Evolutionary conservation across 1,140 invertebrate genomes (phyloP), one percentile per base, ranked within the genome.

Genomic region (Homalodisca vitripennis): DNA sequence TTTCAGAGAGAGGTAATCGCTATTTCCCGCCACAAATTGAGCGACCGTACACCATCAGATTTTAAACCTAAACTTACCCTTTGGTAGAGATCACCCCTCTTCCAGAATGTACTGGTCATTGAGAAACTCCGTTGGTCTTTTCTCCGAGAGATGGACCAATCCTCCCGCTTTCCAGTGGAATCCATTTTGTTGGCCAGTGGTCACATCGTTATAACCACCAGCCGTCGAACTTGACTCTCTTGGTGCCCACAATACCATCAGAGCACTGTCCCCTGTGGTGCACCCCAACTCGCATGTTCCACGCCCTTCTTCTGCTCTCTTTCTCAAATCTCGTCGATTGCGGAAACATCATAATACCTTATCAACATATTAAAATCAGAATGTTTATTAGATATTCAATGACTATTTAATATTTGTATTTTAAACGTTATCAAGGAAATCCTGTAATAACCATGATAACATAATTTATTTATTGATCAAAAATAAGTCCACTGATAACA

Each of bases 181-280:
- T 96, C 93, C 86, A 96, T 89, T 79, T 90, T 91, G 80, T 97
- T 97, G 0, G 95, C 95, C 51, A 96, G 82, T 1, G n/a, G 88
- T 91, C 0, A 97, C 94, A 77, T 97, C 94, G 77, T 97, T 96
- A 60, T 93, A n/a, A n/a, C n/a, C n/a, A 95, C 92, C 94, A 97
- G 0, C 96, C 94, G 78, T 97, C 94, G 77, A 96, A 97, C 79
- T 97, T 96, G 73, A 96, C 95, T 55, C 93, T 83, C 46, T 87
- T 87, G 0, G 92, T 94, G 14, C 93, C 93, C 0, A 96, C 92
- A 71, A 96, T 94, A 3, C 93, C 93, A 77, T n/a, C 93, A 96
- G 0, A 95, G 81, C 0, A 95, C 91, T 0, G 91, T 93, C 29
- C 94, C 94, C 0, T n/a, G n/a, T 93, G 96, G 75, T 96, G 94